Conservation (phyloP, 2,797 vertebrate species). For the Mionectes olivaceus region DNA sequence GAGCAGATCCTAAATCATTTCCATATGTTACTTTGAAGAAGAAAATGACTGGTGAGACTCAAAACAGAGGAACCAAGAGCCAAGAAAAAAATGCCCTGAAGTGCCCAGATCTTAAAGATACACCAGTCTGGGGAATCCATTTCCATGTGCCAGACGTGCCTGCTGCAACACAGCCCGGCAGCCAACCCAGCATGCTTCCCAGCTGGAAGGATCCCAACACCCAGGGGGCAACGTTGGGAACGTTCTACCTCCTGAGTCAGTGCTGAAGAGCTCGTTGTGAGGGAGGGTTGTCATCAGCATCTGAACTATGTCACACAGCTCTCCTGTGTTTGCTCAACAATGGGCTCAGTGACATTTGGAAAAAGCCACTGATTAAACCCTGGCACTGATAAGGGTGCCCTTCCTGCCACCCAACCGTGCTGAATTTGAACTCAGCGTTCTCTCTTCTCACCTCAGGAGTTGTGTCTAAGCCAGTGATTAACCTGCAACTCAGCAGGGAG, state of each 20-base stretch:
- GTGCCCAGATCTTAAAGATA: constrained; percentile 43
- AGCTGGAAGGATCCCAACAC: constrained; percentile 19
- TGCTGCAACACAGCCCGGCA: not conserved
- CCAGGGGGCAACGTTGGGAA: not conserved
- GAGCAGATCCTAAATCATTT: constrained; percentile 85
- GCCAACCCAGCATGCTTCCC: not conserved
- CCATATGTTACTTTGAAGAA: constrained; percentile 88
- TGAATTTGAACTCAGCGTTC: not conserved
- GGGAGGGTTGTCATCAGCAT: not conserved
- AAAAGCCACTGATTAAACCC: not conserved
- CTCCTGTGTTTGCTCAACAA: not conserved
- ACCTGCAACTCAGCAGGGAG: not conserved
- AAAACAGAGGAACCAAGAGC: not conserved
- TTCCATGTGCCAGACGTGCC: constrained; percentile 3
- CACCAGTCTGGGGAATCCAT: not conserved
- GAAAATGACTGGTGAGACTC: constrained; percentile 83
- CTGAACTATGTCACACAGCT: not conserved
- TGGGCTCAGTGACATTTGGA: not conserved
- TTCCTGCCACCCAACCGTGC: fast-evolving
- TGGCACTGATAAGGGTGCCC: not conserved
- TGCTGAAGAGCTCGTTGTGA: not conserved
- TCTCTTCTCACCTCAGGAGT: not conserved
- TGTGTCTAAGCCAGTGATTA: not conserved
- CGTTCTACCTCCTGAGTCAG: not conserved
- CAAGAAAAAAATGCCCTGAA: constrained; percentile 37